These are phyloP conservation scores for Zosterops japonicus DNA, from an alignment of 2,113 vertebrate genomes.

Conservation along the genomic window DNA sequence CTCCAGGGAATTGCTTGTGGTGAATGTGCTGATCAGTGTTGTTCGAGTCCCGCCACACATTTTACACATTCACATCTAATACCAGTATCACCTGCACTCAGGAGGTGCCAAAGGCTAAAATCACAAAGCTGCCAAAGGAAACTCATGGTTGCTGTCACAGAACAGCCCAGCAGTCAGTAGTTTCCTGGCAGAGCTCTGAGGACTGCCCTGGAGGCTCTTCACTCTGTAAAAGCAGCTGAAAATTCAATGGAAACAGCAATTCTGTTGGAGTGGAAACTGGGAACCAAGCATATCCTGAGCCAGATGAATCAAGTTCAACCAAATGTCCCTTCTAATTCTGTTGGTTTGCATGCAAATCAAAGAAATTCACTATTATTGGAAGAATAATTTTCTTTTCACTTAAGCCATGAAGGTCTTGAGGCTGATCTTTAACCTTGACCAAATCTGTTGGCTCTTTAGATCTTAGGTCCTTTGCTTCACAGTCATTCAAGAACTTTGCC, in stretches of 20 bases:
- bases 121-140: neutral
- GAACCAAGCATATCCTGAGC: neutral
- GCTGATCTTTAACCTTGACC: neutral
- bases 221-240: neutral
- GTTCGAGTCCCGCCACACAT: neutral
- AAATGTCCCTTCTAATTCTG: neutral
- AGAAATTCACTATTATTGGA: neutral
- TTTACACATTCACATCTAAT: neutral
- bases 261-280: neutral
- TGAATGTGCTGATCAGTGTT: neutral
- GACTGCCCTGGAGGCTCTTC: neutral
- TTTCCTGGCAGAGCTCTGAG: neutral
- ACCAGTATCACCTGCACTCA: neutral
- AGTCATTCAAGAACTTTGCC: neutral
- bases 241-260: neutral
- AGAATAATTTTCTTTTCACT: neutral
- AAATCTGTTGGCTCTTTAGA: neutral
- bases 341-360: neutral
- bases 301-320: neutral
- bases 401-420: neutral
- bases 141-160: neutral
- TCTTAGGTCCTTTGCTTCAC: neutral
- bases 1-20: neutral
- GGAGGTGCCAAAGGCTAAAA: neutral
- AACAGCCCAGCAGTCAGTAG: neutral